These are phyloP conservation scores for Callionymus lyra DNA, from an alignment of 2,113 vertebrate genomes.

Conservation along the genomic window DNA sequence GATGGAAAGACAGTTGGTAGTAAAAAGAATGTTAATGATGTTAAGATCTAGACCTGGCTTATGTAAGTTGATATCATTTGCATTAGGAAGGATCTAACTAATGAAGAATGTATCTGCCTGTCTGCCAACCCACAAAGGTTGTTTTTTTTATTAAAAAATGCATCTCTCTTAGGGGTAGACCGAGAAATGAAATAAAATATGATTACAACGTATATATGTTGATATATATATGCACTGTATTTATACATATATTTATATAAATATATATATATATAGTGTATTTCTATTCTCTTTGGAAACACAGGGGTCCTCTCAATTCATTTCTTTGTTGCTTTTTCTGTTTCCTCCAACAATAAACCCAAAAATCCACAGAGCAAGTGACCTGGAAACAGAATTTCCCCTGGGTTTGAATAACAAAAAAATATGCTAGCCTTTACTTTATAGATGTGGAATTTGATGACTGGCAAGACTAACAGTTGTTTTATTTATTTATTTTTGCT, in stretches of 20 bases:
- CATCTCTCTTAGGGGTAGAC: too few species aligned
- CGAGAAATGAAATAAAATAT: too few species aligned
- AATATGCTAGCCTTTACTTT: neutral
- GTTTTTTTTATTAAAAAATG: neutral
- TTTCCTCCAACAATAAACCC: conserved; percentile 1
- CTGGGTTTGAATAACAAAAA: neutral
- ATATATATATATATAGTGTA: too few species aligned
- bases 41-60: neutral
- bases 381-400: conserved; percentile 6
- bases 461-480: neutral
- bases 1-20: too few species aligned
- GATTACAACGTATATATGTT: too few species aligned
- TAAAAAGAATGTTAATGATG: neutral
- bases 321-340: neutral
- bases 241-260: too few species aligned
- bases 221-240: too few species aligned
- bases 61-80: neutral
- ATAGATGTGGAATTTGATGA: neutral
- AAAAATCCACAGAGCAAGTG: conserved; percentile 1
- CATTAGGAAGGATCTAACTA: neutral
- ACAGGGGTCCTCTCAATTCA: neutral
- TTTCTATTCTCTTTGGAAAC: neutral
- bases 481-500: too few species aligned
- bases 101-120: neutral
- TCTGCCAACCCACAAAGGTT: too few species aligned